Evolutionary conservation across 2,888 invertebrate species (phyloP).

Genomic region (Elysia crispata): DNA sequence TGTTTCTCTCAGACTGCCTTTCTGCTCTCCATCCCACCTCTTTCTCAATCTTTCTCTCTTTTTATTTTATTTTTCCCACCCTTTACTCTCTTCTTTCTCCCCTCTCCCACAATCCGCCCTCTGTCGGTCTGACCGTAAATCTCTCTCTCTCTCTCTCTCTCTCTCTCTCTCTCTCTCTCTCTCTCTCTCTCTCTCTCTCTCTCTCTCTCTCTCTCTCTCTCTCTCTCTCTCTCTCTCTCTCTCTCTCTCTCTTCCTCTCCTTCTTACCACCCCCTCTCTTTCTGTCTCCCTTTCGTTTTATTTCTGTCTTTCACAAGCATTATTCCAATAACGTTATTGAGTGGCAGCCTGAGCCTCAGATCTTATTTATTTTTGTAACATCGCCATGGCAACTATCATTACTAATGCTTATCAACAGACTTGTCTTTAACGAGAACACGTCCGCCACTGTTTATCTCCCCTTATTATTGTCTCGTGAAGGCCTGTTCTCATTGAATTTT

Average conservation of each 20-base stretch:
- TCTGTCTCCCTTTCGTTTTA: not conserved
- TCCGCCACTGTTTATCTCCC: too few species aligned
- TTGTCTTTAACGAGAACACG: too few species aligned
- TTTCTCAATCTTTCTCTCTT: not conserved
- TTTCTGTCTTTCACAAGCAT: too few species aligned
- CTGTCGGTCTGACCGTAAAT: not conserved
- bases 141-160: constrained; percentile 19
- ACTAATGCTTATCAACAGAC: too few species aligned
- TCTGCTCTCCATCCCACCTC: constrained; percentile 11
- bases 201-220: constrained; percentile 6
- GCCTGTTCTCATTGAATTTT: too few species aligned
- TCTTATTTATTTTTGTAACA: not conserved
- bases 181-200: not conserved
- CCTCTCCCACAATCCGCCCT: constrained; percentile 11
- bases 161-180: constrained; percentile 25
- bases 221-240: not conserved
- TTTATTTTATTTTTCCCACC: not conserved
- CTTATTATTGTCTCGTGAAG: too few species aligned
- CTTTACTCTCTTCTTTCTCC: constrained; percentile 18
- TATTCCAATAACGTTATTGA: too few species aligned
- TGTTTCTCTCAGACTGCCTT: constrained; percentile 1
- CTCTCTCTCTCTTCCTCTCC: not conserved
- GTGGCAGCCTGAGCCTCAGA: not conserved
- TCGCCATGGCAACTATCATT: too few species aligned
- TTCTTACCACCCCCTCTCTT: not conserved